Conservation (phyloP, 2,888 invertebrate species). For the Scrobipalpa costella region DNA sequence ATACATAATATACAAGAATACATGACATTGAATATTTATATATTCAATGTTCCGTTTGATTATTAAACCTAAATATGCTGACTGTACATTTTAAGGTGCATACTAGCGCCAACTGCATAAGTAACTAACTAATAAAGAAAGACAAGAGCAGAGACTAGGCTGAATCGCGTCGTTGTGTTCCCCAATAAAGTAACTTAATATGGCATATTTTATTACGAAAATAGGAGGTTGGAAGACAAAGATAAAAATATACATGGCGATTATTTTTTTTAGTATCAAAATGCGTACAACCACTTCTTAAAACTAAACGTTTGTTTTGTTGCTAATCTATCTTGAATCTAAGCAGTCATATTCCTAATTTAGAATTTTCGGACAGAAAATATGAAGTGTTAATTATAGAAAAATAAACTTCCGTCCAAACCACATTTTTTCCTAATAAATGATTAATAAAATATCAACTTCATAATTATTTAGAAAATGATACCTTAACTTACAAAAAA, state of each 20-base stretch:
- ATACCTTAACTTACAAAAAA: too few species aligned
- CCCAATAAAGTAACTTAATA: slow-evolving; percentile 43
- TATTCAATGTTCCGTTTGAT: too few species aligned
- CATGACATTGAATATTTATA: too few species aligned
- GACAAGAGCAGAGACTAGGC: slow-evolving; percentile 64
- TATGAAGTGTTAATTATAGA: too few species aligned
- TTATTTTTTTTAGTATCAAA: not conserved
- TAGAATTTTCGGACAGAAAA: too few species aligned
- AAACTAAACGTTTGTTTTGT: too few species aligned
- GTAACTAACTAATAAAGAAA: slow-evolving; percentile 38
- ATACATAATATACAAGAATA: too few species aligned
- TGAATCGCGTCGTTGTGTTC: slow-evolving; percentile 56
- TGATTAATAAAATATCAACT: too few species aligned
- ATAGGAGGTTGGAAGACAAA: not conserved
- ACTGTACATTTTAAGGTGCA: slow-evolving; percentile 32
- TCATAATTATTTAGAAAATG: too few species aligned
- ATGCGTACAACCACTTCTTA: not conserved
- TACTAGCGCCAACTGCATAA: slow-evolving; percentile 56
- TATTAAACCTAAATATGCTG: slow-evolving; percentile 1
- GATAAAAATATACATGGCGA: not conserved
- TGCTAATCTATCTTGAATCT: not conserved
- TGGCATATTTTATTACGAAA: slow-evolving; percentile 50
- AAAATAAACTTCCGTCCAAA: too few species aligned
- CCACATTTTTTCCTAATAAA: too few species aligned
- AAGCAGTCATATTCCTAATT: too few species aligned